Evolutionary conservation across 2,888 invertebrate genomes (phyloP).

Genomic region (Julus scandinavius): DNA sequence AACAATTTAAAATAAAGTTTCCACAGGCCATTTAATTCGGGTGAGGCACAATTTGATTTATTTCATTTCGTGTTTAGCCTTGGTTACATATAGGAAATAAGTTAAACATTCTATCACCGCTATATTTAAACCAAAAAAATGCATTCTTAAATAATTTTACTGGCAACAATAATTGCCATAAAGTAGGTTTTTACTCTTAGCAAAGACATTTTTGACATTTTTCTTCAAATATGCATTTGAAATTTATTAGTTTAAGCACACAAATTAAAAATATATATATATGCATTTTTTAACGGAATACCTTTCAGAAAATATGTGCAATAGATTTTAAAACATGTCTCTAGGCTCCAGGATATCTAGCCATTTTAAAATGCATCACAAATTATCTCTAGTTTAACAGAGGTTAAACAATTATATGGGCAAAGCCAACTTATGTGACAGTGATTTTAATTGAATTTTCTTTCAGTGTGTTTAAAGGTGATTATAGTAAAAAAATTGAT

Average conservation of each 20-base stretch:
- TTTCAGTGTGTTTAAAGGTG: too few species aligned
- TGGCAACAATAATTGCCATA: background rate
- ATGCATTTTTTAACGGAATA: too few species aligned
- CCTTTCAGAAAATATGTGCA: too few species aligned
- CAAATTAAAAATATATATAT: too few species aligned
- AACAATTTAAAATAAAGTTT: background rate
- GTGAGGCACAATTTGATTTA: slow-evolving; percentile 24
- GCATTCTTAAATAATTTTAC: background rate
- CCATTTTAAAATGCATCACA: too few species aligned
- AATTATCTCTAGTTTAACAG: too few species aligned
- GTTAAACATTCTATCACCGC: background rate
- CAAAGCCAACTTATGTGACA: too few species aligned
- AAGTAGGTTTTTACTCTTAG: background rate
- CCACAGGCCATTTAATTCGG: background rate
- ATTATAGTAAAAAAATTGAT: too few species aligned
- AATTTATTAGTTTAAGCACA: background rate
- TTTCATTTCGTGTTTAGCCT: background rate
- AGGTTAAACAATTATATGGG: too few species aligned
- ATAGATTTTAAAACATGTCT: background rate
- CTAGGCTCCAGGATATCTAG: background rate
- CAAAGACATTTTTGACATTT: background rate
- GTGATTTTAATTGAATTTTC: too few species aligned
- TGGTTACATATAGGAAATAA: slow-evolving; percentile 6
- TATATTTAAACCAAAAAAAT: background rate
- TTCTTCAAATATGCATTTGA: too few species aligned